phyloP scores from a whole-genome alignment of 2,888 invertebrate genomes.

The Drosophila bunnanda region DNA sequence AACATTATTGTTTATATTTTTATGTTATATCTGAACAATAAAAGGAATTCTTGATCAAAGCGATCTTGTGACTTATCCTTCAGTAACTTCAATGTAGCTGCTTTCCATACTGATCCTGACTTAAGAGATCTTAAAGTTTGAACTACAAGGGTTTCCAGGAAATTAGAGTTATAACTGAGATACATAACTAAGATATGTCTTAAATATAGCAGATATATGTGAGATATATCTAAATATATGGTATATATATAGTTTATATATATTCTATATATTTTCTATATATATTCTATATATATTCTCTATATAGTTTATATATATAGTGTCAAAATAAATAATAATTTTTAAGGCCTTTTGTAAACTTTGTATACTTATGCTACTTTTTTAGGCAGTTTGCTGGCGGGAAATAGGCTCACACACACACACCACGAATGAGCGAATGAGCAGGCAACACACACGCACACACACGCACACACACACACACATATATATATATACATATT shows the following conservation, averaged over 20 bases:
- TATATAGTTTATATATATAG: no score
- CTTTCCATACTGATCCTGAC: background rate
- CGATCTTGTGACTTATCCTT: background rate
- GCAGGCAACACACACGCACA: background rate
- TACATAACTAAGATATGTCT: background rate
- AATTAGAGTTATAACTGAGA: background rate
- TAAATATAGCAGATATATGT: no score
- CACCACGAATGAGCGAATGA: background rate
- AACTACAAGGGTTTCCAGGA: background rate
- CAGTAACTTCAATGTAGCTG: background rate
- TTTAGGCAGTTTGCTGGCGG: background rate
- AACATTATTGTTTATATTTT: no score
- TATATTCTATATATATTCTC: background rate
- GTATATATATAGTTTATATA: no score
- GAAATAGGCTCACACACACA: conserved; percentile 32
- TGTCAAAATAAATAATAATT: no score
- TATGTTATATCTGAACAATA: no score
- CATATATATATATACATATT: conserved; percentile 34
- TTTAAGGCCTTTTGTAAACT: background rate
- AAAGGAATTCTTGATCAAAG: background rate
- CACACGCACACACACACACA: conserved; percentile 42
- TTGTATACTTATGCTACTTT: background rate
- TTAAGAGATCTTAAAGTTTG: background rate
- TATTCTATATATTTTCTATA: background rate
- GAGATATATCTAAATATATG: no score